phyloP scores from a whole-genome alignment of 1,140 invertebrate genomes.

The Ceratoteleas bidentatus region DNA sequence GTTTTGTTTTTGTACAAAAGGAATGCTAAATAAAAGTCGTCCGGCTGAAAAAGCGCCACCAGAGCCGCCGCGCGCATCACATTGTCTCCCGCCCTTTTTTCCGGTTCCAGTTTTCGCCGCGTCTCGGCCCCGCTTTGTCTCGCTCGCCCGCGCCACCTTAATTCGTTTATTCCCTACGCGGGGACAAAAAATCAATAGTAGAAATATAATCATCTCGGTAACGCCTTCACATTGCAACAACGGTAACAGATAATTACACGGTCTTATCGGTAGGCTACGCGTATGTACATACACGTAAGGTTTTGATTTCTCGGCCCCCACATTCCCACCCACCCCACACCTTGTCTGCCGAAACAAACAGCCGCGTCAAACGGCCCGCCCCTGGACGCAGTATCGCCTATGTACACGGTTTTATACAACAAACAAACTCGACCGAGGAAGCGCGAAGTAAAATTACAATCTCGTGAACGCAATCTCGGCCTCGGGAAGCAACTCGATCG shows the following conservation, averaged over 20 bases:
- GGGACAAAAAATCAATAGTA: conserved; percentile 70
- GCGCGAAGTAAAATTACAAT: too few species aligned
- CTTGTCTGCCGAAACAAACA: conserved; percentile 3
- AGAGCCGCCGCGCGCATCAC: conserved; percentile 27
- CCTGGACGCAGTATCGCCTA: not conserved
- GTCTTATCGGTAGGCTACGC: conserved; percentile 68
- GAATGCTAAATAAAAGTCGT: conserved; percentile 48
- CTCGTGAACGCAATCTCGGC: too few species aligned
- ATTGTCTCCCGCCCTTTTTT: conserved; percentile 4
- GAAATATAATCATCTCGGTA: conserved; percentile 78
- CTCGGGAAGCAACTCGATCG: too few species aligned
- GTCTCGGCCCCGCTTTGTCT: not conserved
- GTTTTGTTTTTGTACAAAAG: conserved; percentile 42
- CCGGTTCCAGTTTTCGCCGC: too few species aligned
- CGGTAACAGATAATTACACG: conserved; percentile 78
- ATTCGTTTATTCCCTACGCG: conserved; percentile 50
- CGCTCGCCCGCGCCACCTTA: not conserved
- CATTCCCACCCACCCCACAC: not conserved
- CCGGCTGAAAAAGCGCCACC: conserved; percentile 24
- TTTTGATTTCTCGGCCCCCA: conserved; percentile 73
- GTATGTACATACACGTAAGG: conserved; percentile 70
- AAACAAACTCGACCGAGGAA: not conserved
- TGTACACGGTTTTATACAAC: conserved; percentile 26
- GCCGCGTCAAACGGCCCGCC: not conserved
- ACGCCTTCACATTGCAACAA: conserved; percentile 77